These are phyloP conservation scores for Lucifuga dentata DNA, from an alignment of 2,113 vertebrate genomes.

Conservation along the genomic window DNA sequence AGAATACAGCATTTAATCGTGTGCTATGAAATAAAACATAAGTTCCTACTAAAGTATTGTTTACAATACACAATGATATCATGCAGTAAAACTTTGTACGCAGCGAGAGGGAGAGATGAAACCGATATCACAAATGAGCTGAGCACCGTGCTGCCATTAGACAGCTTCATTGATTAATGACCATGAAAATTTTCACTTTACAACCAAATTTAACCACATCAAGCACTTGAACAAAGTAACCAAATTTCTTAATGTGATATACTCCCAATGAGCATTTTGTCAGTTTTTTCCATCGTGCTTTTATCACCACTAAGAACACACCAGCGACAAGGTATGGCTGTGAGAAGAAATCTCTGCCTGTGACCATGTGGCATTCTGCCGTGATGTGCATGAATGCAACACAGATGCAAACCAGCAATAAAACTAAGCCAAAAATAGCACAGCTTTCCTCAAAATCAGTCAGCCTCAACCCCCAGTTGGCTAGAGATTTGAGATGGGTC, in stretches of 20 bases:
- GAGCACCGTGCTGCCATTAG: too few species aligned
- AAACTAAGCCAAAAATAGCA: slow-evolving; percentile 52
- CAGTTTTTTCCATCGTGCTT: slow-evolving; percentile 27
- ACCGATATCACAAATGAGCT: too few species aligned
- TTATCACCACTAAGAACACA: slow-evolving; percentile 21
- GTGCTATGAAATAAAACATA: not conserved
- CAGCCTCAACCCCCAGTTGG: slow-evolving; percentile 32
- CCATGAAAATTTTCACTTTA: not conserved
- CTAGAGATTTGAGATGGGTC: slow-evolving; percentile 44
- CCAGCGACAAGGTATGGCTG: not conserved
- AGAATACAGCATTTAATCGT: not conserved
- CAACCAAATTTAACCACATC: slow-evolving; percentile 11
- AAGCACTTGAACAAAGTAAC: slow-evolving; percentile 7
- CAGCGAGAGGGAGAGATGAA: too few species aligned
- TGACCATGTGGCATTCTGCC: slow-evolving; percentile 12
- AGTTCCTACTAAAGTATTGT: not conserved
- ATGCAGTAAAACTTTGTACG: too few species aligned
- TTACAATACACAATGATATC: too few species aligned
- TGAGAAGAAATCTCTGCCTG: slow-evolving; percentile 5
- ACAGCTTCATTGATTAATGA: slow-evolving; percentile 16
- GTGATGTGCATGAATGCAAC: slow-evolving; percentile 23
- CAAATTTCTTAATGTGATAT: slow-evolving; percentile 10
- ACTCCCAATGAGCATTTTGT: slow-evolving; percentile 10
- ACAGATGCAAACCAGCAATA: slow-evolving; percentile 45
- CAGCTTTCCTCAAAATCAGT: slow-evolving; percentile 7